A percentile compares a stretch with the other conserved stretches of the same genome.
phyloP scores from a whole-genome alignment of 64 coral and sea anemone species.

The Trachythela sp. region DNA sequence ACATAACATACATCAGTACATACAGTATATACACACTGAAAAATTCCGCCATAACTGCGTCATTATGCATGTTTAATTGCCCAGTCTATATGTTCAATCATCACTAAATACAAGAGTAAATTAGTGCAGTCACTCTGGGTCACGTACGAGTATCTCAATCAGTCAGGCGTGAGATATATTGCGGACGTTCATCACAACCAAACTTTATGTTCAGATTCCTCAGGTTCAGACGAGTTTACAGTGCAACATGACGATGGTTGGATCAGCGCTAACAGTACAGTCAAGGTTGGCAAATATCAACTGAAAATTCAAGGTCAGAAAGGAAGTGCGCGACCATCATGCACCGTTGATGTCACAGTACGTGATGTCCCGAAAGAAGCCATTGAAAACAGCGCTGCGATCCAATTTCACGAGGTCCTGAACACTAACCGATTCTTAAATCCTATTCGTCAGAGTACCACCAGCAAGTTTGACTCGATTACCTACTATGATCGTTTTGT shows the following conservation, averaged over 20 bases:
- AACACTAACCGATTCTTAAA: constrained; percentile 51
- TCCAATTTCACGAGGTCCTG: constrained; percentile 64
- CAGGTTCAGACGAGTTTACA: not conserved
- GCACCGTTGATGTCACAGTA: not conserved
- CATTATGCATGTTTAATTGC: no score
- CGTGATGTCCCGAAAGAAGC: constrained; percentile 46
- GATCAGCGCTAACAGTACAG: not conserved
- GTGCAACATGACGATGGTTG: not conserved
- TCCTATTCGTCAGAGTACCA: not conserved
- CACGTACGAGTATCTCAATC: no score
- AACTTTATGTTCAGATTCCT: not conserved
- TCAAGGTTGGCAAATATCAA: not conserved
- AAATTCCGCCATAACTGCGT: no score
- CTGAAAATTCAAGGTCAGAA: not conserved
- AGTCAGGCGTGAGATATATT: not conserved
- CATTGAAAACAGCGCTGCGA: constrained; percentile 64
- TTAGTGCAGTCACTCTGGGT: no score
- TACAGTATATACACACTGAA: not conserved
- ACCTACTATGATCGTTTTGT: constrained; percentile 57
- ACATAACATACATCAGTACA: not conserved
- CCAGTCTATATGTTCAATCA: no score
- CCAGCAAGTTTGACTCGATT: constrained; percentile 3
- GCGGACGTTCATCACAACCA: not conserved
- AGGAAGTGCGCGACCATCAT: not conserved
- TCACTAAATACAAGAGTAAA: no score